Evolutionary conservation across 2,888 invertebrate genomes (phyloP), one percentile per base, ranked within the genome.

Genomic region (Eugnorisma glareosa): DNA sequence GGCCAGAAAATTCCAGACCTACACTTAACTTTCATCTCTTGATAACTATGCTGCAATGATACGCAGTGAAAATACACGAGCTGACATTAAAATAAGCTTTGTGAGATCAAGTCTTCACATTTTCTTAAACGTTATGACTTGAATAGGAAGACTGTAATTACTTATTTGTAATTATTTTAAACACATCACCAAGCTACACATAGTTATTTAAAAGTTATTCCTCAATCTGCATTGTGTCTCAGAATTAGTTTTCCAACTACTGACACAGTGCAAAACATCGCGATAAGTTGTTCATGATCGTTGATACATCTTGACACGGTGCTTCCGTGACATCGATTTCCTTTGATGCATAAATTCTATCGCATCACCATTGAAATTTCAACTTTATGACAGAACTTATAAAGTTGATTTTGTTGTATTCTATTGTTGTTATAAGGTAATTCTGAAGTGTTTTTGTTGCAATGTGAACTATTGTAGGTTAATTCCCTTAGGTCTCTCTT

Each of bases 391-490:
- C 0, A 0, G 11, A 15, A 6, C 2, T 0, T 11, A 51, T 77
- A 84, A 76, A 70, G 79, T 73, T 35, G 61, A 6, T 66, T 79
- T 85, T 28, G 8, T 70, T 6, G 15, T 31, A 2, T 21, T 37
- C 37, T 35, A 83, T 85, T 85, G 83, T 84, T 79, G 64, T 28
- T 81, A 61, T 83, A 85, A 77, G 73, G 79, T 80, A 71, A 78
- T 83, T 81, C 84, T 83, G 78, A 83, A 85, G 82, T 83, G 86
- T 86, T 88, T 88, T 86, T 88, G 85, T 83, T 81, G 81, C 82
- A 82, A 81, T 73, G 80, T 82, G 84, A 77, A 85, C 85, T 85
- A 80, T 88, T 85, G 88, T 88, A 79, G 88, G 79, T 85, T 84
- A 88, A 86, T 84, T 86, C 80, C 80, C 80, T 80, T 77, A 86